Evolutionary conservation across 2,113 vertebrate species (phyloP).

Genomic region (Dolichotis patagonum): DNA sequence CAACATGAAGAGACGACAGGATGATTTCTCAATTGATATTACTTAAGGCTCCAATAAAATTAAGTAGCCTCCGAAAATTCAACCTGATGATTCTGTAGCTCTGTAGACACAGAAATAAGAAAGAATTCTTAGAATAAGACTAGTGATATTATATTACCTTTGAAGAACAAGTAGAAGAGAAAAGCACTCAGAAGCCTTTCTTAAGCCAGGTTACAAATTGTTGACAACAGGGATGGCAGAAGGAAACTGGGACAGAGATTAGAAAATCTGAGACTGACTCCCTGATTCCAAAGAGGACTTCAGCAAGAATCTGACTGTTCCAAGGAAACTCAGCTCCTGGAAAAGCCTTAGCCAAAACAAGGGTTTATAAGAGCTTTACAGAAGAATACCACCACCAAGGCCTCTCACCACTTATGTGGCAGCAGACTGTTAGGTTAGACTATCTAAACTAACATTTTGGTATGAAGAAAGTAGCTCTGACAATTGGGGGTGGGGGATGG

Average conservation of each 20-base stretch:
- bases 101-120: not conserved
- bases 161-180: not conserved
- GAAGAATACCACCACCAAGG: not conserved
- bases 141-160: not conserved
- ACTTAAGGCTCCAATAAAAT: slow-evolving; percentile 55
- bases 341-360: not conserved
- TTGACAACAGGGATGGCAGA: not conserved
- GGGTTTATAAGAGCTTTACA: not conserved
- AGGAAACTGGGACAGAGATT: slow-evolving; percentile 18
- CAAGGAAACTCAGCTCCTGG: slow-evolving; percentile 20
- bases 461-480: slow-evolving; percentile 8
- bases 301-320: not conserved
- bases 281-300: not conserved
- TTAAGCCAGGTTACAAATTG: slow-evolving; percentile 3
- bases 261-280: not conserved
- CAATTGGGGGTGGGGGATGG: not conserved
- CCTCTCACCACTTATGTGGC: not conserved
- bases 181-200: not conserved
- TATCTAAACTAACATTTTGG: not conserved
- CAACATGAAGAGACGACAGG: not conserved
- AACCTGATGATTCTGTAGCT: not conserved
- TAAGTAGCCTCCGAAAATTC: not conserved
- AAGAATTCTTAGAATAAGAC: not conserved
- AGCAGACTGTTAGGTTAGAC: not conserved
- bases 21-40: not conserved